Conservation (phyloP, 2,113 vertebrate species). For the Sylvietta virens region DNA sequence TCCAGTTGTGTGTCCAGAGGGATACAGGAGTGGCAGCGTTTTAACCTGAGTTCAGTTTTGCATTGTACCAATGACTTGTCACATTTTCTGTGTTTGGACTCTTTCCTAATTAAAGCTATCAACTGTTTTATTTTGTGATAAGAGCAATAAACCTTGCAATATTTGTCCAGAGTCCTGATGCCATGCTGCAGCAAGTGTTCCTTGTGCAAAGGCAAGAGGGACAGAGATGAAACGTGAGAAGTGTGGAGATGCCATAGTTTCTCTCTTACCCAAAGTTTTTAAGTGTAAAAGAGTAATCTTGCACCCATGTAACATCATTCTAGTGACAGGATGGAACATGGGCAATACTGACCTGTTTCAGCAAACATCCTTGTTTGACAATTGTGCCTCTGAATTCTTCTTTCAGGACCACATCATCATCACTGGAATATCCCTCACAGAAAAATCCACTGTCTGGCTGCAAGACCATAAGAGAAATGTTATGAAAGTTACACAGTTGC, state of each 20-base stretch:
- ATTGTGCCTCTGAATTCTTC: conserved; percentile 95
- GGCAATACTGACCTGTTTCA: conserved; percentile 86
- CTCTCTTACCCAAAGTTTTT: neutral
- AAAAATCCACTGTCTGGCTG: conserved; percentile 91
- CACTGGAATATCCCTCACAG: conserved; percentile 95
- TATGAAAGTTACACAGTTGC: neutral
- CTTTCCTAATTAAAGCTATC: neutral
- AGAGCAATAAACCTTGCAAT: neutral
- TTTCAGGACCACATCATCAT: conserved; percentile 88
- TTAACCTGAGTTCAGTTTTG: neutral
- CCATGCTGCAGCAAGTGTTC: neutral
- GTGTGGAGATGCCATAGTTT: neutral
- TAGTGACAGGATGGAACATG: neutral
- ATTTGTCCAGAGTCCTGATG: neutral
- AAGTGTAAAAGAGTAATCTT: neutral
- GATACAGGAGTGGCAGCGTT: neutral
- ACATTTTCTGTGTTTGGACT: neutral
- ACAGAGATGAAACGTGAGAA: neutral
- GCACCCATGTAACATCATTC: neutral
- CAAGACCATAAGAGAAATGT: neutral
- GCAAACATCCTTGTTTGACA: conserved; percentile 91
- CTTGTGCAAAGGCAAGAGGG: neutral
- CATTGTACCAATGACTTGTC: neutral
- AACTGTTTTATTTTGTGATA: neutral
- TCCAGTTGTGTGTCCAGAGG: neutral